A percentile compares a stretch with the other conserved stretches of the same genome.
Evolutionary conservation across 2,797 vertebrate genomes (phyloP).

Genomic region (Lepidocolaptes lacrymiger): DNA sequence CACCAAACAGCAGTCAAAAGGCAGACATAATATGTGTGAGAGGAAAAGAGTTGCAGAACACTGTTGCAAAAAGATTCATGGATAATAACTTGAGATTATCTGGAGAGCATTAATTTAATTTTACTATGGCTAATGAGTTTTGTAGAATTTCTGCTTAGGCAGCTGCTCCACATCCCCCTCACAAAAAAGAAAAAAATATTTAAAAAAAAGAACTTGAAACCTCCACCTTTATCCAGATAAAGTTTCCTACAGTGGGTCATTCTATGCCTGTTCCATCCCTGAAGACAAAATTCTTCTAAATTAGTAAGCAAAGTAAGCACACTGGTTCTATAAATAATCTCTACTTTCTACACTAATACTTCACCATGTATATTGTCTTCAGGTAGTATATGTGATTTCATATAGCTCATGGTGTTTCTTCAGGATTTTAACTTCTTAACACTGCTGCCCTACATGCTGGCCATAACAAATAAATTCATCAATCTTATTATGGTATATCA

Average conservation of each 20-base stretch:
- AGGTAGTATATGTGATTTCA: background rate
- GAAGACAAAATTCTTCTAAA: background rate
- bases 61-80: background rate
- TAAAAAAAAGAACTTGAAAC: background rate
- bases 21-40: background rate
- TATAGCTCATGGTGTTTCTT: background rate
- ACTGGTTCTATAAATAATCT: background rate
- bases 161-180: background rate
- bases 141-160: slow-evolving; percentile 41
- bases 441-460: background rate
- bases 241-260: background rate
- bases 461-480: background rate
- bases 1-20: background rate
- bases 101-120: slow-evolving; percentile 41
- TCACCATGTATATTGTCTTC: background rate
- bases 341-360: background rate
- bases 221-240: background rate
- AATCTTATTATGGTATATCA: background rate
- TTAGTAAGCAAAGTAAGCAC: background rate
- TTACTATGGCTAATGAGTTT: slow-evolving; percentile 29
- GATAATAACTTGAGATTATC: slow-evolving; percentile 12
- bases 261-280: background rate
- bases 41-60: background rate
- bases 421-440: background rate
- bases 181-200: background rate